Base-by-base conservation (phyloP, 2,797 vertebrate species). In the Octomys mimax region DNA sequence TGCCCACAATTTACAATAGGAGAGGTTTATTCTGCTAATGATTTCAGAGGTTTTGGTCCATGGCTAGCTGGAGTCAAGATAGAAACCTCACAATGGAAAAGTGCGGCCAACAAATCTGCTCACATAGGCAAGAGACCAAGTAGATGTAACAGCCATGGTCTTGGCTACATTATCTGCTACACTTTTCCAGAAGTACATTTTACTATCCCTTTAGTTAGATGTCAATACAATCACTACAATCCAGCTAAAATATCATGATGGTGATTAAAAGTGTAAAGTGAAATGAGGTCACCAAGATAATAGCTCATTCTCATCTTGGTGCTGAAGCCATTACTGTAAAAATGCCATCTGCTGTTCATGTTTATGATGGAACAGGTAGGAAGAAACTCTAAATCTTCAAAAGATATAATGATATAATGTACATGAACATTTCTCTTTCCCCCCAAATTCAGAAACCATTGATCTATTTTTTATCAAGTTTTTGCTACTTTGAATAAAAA, bases 361-460 rank as follows among this genome's bases (percentile, higher is more conserved):
- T 68, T 93, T 26, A 52, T 33, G 59, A 49, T 82, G 1, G 33
- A 71, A 62, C 12, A 54, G 2, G 39, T 36, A 52, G 26, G 24
- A 68, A 68, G 87, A 90, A 94, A 73, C 80, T 97, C 88, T 91
- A 64, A 68, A 92, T 79, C 89, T 95, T 93, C 82, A 83, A 31
- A 94, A 52, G 64, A 84, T 36, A 89, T 54, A 95, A 94, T 90
- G 28, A 96, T 91, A 84, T 13, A 16, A 46, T 62, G 28, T 52
- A 62, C 71, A 22, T 46, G 42, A 61, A 26, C 54, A 42, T 87
- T 90, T 81, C 75, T 24, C 95, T 94, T 73, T 92, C 84, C 49
- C 11, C 36, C 19, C 36, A 95, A 96, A 97, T 94, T 54, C 24
- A 89, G 73, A 62, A 92, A 84, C 28, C 84, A 89, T 66, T 71